Evolutionary conservation across 2,888 invertebrate genomes (phyloP).

Genomic region (Rhabditoides inermis): DNA sequence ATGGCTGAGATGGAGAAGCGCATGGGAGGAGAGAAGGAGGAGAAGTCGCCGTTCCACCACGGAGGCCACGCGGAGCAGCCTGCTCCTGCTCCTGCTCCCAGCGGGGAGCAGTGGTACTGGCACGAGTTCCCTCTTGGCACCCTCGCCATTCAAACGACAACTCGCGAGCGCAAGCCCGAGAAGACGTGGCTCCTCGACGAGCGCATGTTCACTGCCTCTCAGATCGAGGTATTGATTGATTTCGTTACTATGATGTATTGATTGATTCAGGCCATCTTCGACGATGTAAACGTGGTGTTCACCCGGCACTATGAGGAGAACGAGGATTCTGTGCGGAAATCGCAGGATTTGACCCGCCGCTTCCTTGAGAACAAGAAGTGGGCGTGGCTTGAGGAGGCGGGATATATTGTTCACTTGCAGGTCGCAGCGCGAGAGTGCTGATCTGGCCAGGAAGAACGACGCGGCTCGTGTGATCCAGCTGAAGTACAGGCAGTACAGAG

Average conservation of each 20-base stretch:
- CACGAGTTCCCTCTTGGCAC: background rate
- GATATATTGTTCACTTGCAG: too few relatives aligned
- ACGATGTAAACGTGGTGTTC: constrained; percentile 17
- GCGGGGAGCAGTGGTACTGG: background rate
- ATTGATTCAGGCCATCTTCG: constrained; percentile 7
- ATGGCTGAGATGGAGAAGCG: background rate
- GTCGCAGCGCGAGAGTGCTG: constrained; percentile 11
- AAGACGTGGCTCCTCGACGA: too few relatives aligned
- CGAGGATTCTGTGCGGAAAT: constrained; percentile 15
- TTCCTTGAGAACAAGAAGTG: constrained; percentile 14
- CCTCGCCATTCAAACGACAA: background rate
- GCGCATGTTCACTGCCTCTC: too few relatives aligned
- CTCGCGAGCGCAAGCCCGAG: too few relatives aligned
- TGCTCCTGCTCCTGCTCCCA: too few relatives aligned
- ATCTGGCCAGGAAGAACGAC: constrained; percentile 25
- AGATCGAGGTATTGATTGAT: too few relatives aligned
- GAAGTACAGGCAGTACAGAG: constrained; percentile 22
- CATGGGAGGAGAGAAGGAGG: background rate
- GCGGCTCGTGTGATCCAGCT: too few relatives aligned
- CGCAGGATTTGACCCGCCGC: constrained; percentile 17
- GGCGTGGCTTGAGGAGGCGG: constrained; percentile 10
- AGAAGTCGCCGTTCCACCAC: background rate
- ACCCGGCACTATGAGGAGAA: constrained; percentile 22
- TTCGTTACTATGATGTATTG: too few relatives aligned
- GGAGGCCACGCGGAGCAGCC: too few relatives aligned